Evolutionary conservation across 2,888 invertebrate genomes (phyloP), one percentile per base, ranked within the genome.

Genomic region (Trisateles emortualis): DNA sequence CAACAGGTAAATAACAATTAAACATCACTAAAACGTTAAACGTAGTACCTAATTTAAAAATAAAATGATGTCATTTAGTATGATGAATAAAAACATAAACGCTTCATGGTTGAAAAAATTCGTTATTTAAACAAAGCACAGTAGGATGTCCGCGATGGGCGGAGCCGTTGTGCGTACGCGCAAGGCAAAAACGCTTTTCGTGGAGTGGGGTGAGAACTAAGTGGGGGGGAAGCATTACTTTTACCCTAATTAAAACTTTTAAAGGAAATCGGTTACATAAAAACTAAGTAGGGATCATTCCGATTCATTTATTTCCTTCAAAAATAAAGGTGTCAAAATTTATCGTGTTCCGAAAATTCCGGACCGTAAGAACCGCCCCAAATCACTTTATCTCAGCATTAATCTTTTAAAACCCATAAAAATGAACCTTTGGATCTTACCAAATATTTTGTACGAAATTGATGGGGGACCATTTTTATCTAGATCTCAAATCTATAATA

Each of bases 361-460:
- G 58, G 64, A 76, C 76, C 75, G 72, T 78, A 77, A 78, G 70
- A 74, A 79, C 72, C 84, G 83, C 83, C 86, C 88, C 86, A 87
- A 87, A 90, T 88, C 85, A 79, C 78, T 87, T 85, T 91, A 92
- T 91, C 91, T 84, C 71, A 54, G 77, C 85, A 87, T 90, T 88
- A 90, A 92, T 92, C 91, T 92, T 84, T 86, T 78, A 74, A 83
- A 86, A 83, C 78, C 86, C 80, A 87, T 90, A 90, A 92, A 84
- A 92, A 88, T 77, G 83, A 87, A 92, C 88, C 88, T 85, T 85
- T 79, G 82, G 84, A 89, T 90, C 89, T 90, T 80, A 84, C 78
- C 78, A 88, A 91, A 91, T 88, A 90, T 92, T 90, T 90, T 87
- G 86, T 89, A 86, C 79, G 75, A 89, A 90, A 92, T 91, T 90